Base-by-base conservation (phyloP, 2,888 invertebrate species). In the Lysandra bellargus region DNA sequence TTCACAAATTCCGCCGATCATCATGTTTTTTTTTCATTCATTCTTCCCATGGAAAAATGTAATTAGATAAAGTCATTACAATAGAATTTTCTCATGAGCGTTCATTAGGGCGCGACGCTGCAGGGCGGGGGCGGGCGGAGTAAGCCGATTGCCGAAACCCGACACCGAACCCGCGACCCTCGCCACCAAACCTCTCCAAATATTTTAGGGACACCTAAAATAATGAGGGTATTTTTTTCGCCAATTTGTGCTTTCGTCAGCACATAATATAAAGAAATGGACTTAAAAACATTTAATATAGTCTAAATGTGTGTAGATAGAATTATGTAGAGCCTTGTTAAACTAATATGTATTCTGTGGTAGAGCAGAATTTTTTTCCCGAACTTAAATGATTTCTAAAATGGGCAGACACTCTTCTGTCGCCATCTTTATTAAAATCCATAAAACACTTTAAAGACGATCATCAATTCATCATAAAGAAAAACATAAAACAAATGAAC, bases 121-220 rank as follows among this genome's bases (percentile, higher is more conserved):
- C 87, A 87, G 87, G 86, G 87, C 89, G 90, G 89, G 90, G 87
- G 88, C 88, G 90, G 85, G 57, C 4, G 57, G 57, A 57, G 89
- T 89, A 92, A 93, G 92, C 92, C 88, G 92, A 92, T 92, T 91
- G 91, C 86, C 79, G 91, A 84, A 92, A 93, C 91, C 89, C 84
- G 91, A 93, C 89, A 92, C 93, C 89, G 87, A 90, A 90, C 86
- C 88, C 85, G 85, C 87, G 86, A 88, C 89, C 90, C 89, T 84
- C 83, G 82, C 85, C 82, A 80, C 80, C 83, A 78, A 79, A 81
- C 82, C 79, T 80, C 79, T 76, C 79, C 78, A 79, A 78, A 81
- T 76, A 61, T 79, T 78, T 81, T 80, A 57, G 81, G 81, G 80
- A 57, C 23, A 61, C 60, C 53, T 64, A 64, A 64, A 69, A 76